These are phyloP conservation scores for Cyclina sinensis DNA, from an alignment of 1,140 invertebrate genomes.

Conservation along the genomic window DNA sequence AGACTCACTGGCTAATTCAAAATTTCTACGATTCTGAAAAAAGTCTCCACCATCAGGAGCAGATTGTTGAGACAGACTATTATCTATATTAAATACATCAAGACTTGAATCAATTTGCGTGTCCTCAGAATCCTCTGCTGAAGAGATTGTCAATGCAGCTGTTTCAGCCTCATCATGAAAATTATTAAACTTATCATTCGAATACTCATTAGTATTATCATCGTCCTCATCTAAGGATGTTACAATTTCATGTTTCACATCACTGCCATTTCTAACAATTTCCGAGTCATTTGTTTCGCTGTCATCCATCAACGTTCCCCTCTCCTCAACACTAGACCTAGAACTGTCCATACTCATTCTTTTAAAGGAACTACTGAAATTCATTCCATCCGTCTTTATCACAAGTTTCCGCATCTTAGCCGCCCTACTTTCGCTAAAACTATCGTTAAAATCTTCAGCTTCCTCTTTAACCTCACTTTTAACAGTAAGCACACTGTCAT, in stretches of 20 bases:
- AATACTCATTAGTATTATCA: constrained; percentile 63
- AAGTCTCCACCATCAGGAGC: background rate
- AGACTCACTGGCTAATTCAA: constrained; percentile 51
- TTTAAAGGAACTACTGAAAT: constrained; percentile 76
- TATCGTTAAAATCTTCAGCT: background rate
- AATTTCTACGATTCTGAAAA: constrained; percentile 16
- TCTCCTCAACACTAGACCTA: constrained; percentile 15
- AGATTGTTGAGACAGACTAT: background rate
- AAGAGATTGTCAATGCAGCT: constrained; percentile 42
- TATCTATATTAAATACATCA: constrained; percentile 22
- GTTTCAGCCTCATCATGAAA: constrained; percentile 22
- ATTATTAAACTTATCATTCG: constrained; percentile 29
- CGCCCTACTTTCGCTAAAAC: background rate
- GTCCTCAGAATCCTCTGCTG: constrained; percentile 38
- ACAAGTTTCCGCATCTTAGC: constrained; percentile 75
- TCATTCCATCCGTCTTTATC: constrained; percentile 77
- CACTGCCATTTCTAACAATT: background rate
- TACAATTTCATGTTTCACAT: constrained; percentile 19
- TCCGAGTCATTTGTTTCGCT: constrained; percentile 15
- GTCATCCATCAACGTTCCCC: background rate
- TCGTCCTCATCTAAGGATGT: constrained; percentile 16
- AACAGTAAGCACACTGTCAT: background rate
- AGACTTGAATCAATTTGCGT: constrained; percentile 15
- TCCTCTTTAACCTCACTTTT: constrained; percentile 39
- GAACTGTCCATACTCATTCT: constrained; percentile 53